Conservation (phyloP, 2,888 invertebrate species). For the Nemotelus nigrinus region DNA sequence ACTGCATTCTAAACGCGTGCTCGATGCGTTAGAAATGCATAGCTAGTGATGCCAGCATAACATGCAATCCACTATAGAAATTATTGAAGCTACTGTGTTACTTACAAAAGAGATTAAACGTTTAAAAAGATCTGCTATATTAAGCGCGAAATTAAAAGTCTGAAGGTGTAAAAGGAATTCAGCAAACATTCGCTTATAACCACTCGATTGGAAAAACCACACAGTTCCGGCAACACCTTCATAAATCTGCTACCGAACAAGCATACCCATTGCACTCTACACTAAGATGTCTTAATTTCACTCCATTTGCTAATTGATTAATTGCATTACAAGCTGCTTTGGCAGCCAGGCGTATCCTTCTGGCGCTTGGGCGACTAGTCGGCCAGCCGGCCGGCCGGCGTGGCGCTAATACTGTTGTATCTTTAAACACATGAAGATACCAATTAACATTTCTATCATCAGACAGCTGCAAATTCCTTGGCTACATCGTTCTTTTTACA, state of each 20-base stretch:
- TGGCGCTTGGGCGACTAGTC: neutral
- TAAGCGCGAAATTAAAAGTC: too few relatives aligned
- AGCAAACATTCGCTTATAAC: too few relatives aligned
- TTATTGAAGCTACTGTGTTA: too few relatives aligned
- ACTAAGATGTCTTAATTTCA: conserved; percentile 43
- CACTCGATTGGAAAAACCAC: too few relatives aligned
- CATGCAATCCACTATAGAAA: too few relatives aligned
- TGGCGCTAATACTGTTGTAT: neutral
- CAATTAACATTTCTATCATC: conserved; percentile 27
- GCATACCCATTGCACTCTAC: neutral
- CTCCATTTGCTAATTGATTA: conserved; percentile 48
- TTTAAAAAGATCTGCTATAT: too few relatives aligned
- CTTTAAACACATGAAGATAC: neutral
- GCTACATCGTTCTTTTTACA: neutral
- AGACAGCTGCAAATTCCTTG: conserved; percentile 8
- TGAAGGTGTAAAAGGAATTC: too few relatives aligned
- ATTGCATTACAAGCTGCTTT: conserved; percentile 39
- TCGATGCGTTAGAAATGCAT: neutral
- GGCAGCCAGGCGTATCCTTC: neutral
- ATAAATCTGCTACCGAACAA: too few relatives aligned
- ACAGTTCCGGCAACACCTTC: too few relatives aligned
- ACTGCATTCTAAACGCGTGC: neutral
- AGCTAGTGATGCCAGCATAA: neutral
- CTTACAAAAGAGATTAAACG: too few relatives aligned
- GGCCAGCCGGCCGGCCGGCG: neutral